Conservation (phyloP, 2,888 invertebrate genomes). For the Caenorhabditis doughertyi region DNA sequence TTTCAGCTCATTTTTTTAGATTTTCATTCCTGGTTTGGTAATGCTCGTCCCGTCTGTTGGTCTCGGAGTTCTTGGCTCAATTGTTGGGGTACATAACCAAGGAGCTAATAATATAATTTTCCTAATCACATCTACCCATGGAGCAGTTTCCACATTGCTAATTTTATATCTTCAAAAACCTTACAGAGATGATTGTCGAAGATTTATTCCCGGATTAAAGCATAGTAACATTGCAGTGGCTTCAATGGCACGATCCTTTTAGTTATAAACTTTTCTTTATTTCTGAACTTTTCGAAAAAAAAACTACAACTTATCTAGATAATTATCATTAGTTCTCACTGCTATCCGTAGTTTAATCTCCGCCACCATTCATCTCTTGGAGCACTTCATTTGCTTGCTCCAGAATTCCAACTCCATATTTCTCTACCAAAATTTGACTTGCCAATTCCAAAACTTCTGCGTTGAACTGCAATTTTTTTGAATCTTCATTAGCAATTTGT, state of each 20-base stretch:
- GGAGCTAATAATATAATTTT: not conserved
- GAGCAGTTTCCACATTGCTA: not conserved
- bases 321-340: not conserved
- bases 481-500: slow-evolving; percentile 22
- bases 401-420: slow-evolving; percentile 23
- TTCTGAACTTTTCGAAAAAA: too few relatives aligned
- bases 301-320: not conserved
- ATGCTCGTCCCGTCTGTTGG: not conserved
- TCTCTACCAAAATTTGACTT: slow-evolving; percentile 21
- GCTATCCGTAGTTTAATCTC: not conserved
- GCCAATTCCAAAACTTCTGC: slow-evolving; percentile 21
- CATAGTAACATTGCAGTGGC: too few relatives aligned
- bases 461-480: slow-evolving; percentile 25
- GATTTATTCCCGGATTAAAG: too few relatives aligned
- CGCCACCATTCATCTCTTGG: not conserved
- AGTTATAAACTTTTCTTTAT: too few relatives aligned
- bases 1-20: too few relatives aligned
- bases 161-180: not conserved
- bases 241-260: too few relatives aligned
- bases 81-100: not conserved
- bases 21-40: not conserved
- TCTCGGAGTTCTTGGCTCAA: not conserved
- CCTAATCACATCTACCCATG: not conserved
- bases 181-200: not conserved
- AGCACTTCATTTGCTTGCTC: slow-evolving; percentile 27